Conservation (phyloP, 2,113 vertebrate species). For the Corythornis cristatus region DNA sequence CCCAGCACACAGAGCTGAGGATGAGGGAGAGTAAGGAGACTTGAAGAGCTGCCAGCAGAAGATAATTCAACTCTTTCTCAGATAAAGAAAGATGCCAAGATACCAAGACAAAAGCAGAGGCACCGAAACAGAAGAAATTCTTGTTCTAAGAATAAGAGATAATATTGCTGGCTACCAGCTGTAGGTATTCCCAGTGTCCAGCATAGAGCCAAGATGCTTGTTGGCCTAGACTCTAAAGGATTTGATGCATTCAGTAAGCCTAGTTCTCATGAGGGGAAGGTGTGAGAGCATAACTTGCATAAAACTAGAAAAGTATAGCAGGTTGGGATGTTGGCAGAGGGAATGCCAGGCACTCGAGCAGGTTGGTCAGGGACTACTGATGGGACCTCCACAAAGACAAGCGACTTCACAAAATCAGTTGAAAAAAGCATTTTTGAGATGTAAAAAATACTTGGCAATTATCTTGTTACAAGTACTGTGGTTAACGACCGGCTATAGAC, state of each 20-base stretch:
- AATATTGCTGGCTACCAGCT: background rate
- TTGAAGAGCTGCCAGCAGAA: background rate
- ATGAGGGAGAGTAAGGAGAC: background rate
- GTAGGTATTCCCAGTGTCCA: background rate
- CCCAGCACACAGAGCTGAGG: background rate
- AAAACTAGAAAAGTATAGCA: background rate
- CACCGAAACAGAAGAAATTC: background rate
- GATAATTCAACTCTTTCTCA: background rate
- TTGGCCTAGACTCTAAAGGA: background rate
- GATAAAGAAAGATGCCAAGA: background rate
- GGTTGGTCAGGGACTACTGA: rapidly evolving
- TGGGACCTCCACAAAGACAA: background rate
- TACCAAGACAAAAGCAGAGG: background rate
- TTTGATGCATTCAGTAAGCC: background rate
- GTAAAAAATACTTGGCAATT: background rate
- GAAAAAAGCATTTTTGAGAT: background rate
- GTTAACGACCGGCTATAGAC: rapidly evolving
- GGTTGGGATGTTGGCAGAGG: background rate
- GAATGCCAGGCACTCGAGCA: background rate
- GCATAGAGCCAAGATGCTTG: background rate
- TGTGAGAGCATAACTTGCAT: background rate
- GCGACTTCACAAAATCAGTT: background rate
- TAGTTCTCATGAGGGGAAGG: rapidly evolving
- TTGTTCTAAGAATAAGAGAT: background rate
- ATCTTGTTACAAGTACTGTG: background rate